Evolutionary conservation across 23 tunicate genomes (phyloP).

Genomic region (Halocynthia roretzi): DNA sequence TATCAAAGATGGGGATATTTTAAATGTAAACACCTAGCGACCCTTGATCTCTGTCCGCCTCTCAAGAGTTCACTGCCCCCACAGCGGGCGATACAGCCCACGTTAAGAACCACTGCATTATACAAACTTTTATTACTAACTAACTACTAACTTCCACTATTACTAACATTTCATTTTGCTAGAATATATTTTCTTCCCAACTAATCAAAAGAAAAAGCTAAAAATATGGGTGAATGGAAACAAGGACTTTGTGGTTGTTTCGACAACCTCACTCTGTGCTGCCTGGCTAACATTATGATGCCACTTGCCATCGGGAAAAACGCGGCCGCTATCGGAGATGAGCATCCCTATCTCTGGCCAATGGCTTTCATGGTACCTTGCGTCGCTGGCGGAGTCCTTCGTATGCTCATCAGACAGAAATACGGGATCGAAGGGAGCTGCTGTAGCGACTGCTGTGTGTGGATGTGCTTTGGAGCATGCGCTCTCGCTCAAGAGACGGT

Average conservation of each 20-base stretch:
- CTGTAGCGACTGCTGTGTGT: not conserved
- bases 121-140: no score
- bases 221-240: conserved; percentile 21
- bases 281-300: conserved; percentile 5
- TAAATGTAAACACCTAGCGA: no score
- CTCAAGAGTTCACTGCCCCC: no score
- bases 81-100: no score
- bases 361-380: conserved; percentile 3
- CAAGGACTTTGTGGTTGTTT: conserved; percentile 18
- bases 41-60: no score
- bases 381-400: conserved; percentile 3
- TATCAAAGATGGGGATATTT: no score
- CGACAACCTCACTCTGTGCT: conserved; percentile 16
- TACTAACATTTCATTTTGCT: no score
- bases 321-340: conserved; percentile 14
- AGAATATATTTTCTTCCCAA: no score
- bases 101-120: no score
- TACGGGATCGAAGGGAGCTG: conserved; percentile 20
- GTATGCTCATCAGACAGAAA: conserved; percentile 6
- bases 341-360: conserved; percentile 21
- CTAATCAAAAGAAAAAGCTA: no score
- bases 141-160: no score
- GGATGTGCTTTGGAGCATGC: not conserved
- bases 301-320: conserved; percentile 15
- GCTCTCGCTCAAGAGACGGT: conserved; percentile 4